Evolutionary conservation across 1,140 invertebrate species (phyloP).

Genomic region (Leucophenga varia): DNA sequence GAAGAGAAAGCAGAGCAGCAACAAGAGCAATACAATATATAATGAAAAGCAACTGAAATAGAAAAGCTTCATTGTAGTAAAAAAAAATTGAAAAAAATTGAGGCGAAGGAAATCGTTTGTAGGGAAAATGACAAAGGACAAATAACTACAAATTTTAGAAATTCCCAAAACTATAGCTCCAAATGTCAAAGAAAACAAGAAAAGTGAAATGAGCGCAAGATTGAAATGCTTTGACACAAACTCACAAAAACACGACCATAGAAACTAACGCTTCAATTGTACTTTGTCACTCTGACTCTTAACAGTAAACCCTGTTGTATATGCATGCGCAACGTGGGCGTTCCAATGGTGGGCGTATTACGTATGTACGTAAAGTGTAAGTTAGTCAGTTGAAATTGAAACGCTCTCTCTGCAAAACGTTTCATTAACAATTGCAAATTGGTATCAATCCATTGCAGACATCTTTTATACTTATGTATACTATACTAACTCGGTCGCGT

Average conservation of each 20-base stretch:
- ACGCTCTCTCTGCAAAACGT: conserved; percentile 49
- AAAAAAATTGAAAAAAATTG: too few relatives aligned
- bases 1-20: too few relatives aligned
- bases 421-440: conserved; percentile 54
- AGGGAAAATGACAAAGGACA: too few relatives aligned
- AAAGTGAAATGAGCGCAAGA: conserved; percentile 41
- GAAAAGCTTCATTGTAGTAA: too few relatives aligned
- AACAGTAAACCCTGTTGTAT: too few relatives aligned
- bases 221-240: conserved; percentile 30
- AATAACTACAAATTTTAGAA: conserved; percentile 18
- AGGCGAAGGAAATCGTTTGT: too few relatives aligned
- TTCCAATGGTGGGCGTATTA: conserved; percentile 18
- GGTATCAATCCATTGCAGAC: conserved; percentile 50
- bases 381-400: conserved; percentile 35
- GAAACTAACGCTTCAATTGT: too few relatives aligned
- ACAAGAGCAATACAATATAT: too few relatives aligned
- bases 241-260: conserved; percentile 9
- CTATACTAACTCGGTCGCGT: too few relatives aligned
- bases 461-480: too few relatives aligned
- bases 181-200: conserved; percentile 47
- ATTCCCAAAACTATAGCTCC: conserved; percentile 41
- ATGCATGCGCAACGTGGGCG: not conserved
- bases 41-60: too few relatives aligned
- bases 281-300: too few relatives aligned
- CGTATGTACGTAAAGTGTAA: conserved; percentile 1